Conservation (phyloP, 2,797 vertebrate species). For the Gobio occitaniae region DNA sequence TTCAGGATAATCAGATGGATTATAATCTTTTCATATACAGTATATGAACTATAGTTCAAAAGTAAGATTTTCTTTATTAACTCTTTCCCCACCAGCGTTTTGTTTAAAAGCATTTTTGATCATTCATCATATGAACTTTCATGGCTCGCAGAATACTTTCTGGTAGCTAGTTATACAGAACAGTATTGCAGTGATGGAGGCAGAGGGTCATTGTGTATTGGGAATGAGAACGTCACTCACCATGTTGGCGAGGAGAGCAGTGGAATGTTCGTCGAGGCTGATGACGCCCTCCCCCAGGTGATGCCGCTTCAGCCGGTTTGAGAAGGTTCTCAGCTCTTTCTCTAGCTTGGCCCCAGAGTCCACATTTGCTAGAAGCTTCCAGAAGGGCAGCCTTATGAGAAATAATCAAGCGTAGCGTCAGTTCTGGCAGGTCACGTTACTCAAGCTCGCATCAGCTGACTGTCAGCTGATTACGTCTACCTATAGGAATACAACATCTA, state of each 20-base stretch:
- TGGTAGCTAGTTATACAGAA: not conserved
- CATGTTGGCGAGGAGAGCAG: conserved; percentile 80
- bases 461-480: too few relatives aligned
- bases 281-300: conserved; percentile 84
- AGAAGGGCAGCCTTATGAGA: conserved; percentile 81
- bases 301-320: conserved; percentile 83
- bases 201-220: not conserved
- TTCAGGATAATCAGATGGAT: not conserved
- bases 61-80: not conserved
- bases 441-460: too few relatives aligned
- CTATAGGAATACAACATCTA: too few relatives aligned
- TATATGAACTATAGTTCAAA: not conserved
- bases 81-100: too few relatives aligned
- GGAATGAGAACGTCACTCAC: conserved; percentile 66
- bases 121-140: too few relatives aligned
- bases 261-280: conserved; percentile 87
- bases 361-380: conserved; percentile 78
- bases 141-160: too few relatives aligned
- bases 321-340: conserved; percentile 85
- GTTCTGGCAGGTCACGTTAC: too few relatives aligned
- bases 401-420: not conserved
- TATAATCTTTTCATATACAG: not conserved
- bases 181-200: not conserved
- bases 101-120: too few relatives aligned
- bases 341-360: conserved; percentile 83